These are phyloP conservation scores for Ictalurus punctatus DNA, from an alignment of 2,113 vertebrate genomes.

Conservation along the genomic window DNA sequence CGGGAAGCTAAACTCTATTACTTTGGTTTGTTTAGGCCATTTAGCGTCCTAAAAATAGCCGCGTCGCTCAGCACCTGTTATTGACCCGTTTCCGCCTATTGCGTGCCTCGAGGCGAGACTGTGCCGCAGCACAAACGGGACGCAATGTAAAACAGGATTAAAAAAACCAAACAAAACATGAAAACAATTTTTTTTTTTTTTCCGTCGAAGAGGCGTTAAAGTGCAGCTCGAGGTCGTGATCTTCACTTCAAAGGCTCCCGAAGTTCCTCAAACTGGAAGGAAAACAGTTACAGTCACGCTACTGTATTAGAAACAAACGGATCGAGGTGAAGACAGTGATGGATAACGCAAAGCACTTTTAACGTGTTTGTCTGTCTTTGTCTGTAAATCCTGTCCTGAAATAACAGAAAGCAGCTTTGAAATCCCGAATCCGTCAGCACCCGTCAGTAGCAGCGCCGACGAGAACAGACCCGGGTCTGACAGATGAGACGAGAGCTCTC, in stretches of 20 bases:
- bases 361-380: slow-evolving; percentile 39
- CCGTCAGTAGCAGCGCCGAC: slow-evolving; percentile 18
- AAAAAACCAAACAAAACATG: slow-evolving; percentile 44
- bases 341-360: slow-evolving; percentile 39
- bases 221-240: slow-evolving; percentile 30
- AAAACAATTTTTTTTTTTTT: slow-evolving; percentile 31
- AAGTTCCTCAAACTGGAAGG: slow-evolving; percentile 18
- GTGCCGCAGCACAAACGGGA: not conserved
- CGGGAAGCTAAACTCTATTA: slow-evolving; percentile 44
- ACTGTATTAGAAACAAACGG: slow-evolving; percentile 37
- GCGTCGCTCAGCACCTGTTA: slow-evolving; percentile 57
- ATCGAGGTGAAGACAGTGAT: slow-evolving; percentile 40
- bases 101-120: slow-evolving; percentile 51
- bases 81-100: slow-evolving; percentile 54
- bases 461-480: slow-evolving; percentile 20
- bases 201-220: slow-evolving; percentile 31
- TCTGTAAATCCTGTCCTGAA: slow-evolving; percentile 47
- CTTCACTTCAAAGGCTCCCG: slow-evolving; percentile 45
- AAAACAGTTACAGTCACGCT: slow-evolving; percentile 45
- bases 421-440: slow-evolving; percentile 47
- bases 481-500: slow-evolving; percentile 33
- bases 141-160: slow-evolving; percentile 52
- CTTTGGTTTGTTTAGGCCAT: slow-evolving; percentile 53
- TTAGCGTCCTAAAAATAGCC: slow-evolving; percentile 49
- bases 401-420: slow-evolving; percentile 49